Evolutionary conservation across 1,140 invertebrate species (phyloP), one percentile per base, ranked within the genome.

Genomic region (Gryon sp.): DNA sequence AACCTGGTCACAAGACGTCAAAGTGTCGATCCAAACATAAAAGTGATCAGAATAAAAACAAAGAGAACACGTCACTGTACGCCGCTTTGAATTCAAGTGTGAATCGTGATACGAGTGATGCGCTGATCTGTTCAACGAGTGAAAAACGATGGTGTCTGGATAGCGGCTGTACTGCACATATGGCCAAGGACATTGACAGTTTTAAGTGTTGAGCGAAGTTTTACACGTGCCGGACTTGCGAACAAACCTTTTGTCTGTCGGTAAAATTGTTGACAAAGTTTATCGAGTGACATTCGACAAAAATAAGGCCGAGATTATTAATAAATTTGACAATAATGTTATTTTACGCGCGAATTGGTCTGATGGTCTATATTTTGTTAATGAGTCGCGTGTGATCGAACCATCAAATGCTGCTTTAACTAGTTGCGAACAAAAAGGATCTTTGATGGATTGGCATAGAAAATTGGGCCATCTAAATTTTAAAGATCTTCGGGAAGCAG

Each of bases 381-480:
- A 32, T 11, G 20, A 57, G 18, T 52, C 43, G 15, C 52, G 28
- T 2, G 12, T 5, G 11, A 36, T 1, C 19, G 22, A 46, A 7
- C 6, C 34, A 15, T 0, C 12, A 11, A 50, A 18, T 18, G 9
- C 41, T 28, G 57, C 57, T 16, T 6, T 63, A n/a, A n/a, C 36
- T 0, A 50, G 28, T 19, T 43, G 38, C 26, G 4, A 43, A 0
- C 20, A 1, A 0, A 41, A 55, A 19, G 15, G 30, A n/a, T 24
- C 53, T 1, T 11, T 63, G n/a, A 53, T 68, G 30, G 40, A 76
- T 15, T 73, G 69, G 59, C 69, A 73, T 30, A 73, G 19, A 20
- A 50, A 18, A 2, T 38, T 69, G n/a, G 52, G 52, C 1, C 83
- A 87, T 60, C 68, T 80, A 40, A 85, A 88, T 32, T 46, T 88